Percentiles rank a stretch among this genome's conserved stretches.
These are phyloP conservation scores for Eulemur rufifrons DNA, from an alignment of 2,113 vertebrate species.

Conservation along the genomic window DNA sequence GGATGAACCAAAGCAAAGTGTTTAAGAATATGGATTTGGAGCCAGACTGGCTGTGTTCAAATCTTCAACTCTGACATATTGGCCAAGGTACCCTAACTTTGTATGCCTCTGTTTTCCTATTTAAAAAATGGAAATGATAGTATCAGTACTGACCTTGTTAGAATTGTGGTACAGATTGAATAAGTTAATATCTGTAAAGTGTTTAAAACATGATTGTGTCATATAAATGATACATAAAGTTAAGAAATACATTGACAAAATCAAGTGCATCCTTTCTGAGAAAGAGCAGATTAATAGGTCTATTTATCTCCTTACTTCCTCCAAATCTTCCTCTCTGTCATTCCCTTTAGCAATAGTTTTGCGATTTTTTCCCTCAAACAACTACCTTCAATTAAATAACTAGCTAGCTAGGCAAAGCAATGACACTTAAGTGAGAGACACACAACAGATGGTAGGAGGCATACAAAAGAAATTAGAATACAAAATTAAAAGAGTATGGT, in stretches of 20 bases:
- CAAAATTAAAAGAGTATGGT: constrained; percentile 52
- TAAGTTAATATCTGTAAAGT: neutral
- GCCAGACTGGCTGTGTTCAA: neutral
- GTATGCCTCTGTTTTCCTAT: neutral
- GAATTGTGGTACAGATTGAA: neutral
- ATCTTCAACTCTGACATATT: neutral
- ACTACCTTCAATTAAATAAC: neutral
- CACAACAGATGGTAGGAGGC: constrained; percentile 47
- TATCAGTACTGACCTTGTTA: neutral
- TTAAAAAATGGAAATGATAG: neutral
- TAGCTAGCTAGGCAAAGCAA: neutral
- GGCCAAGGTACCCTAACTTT: neutral
- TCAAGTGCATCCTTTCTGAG: neutral
- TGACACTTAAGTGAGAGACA: neutral
- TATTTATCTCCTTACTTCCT: neutral
- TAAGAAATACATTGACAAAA: neutral
- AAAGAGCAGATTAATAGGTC: neutral
- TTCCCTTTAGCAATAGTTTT: neutral
- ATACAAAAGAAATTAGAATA: constrained; percentile 43
- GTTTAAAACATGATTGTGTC: neutral
- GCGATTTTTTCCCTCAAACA: neutral
- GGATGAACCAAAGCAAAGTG: neutral
- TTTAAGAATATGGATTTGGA: neutral
- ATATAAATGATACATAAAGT: neutral
- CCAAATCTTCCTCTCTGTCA: neutral